These are phyloP conservation scores for Barypeithes pellucidus DNA, from an alignment of 2,888 invertebrate species.

Conservation along the genomic window DNA sequence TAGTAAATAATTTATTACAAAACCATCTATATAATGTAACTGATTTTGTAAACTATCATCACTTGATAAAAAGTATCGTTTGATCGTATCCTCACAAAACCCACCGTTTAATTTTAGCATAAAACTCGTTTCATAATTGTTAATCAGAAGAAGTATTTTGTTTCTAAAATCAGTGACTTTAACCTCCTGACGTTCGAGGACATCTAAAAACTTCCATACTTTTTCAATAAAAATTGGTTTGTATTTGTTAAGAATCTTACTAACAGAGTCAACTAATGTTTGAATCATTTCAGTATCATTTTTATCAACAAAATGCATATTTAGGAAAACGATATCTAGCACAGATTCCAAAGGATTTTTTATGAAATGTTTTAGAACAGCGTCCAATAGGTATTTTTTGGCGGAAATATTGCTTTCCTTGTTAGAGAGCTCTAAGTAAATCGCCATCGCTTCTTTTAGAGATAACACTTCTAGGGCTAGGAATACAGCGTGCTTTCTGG, in stretches of 20 bases:
- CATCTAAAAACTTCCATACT: slow-evolving; percentile 54
- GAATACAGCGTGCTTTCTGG: slow-evolving; percentile 58
- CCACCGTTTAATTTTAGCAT: slow-evolving; percentile 10
- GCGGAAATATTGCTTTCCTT: slow-evolving; percentile 49
- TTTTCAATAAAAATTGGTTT: slow-evolving; percentile 46
- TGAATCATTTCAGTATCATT: slow-evolving; percentile 55
- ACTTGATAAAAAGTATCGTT: slow-evolving; percentile 18
- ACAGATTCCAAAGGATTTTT: slow-evolving; percentile 55
- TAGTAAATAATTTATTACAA: slow-evolving; percentile 25
- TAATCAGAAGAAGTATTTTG: neutral
- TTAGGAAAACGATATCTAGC: slow-evolving; percentile 49
- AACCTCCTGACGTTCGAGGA: slow-evolving; percentile 46
- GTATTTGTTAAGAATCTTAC: slow-evolving; percentile 51
- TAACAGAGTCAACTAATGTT: slow-evolving; percentile 30
- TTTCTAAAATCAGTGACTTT: slow-evolving; percentile 22
- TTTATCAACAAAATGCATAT: slow-evolving; percentile 52
- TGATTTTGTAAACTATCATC: slow-evolving; percentile 3
- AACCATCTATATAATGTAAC: neutral
- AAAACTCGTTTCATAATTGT: slow-evolving; percentile 14
- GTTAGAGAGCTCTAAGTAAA: slow-evolving; percentile 33
- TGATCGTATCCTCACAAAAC: slow-evolving; percentile 23
- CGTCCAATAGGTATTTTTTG: slow-evolving; percentile 55
- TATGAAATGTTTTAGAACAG: slow-evolving; percentile 56
- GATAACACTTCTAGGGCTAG: slow-evolving; percentile 54
- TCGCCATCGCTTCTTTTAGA: slow-evolving; percentile 37